Evolutionary conservation across 2,888 invertebrate genomes (phyloP), one percentile per base, ranked within the genome.

Genomic region (Crepidodera aurea): DNA sequence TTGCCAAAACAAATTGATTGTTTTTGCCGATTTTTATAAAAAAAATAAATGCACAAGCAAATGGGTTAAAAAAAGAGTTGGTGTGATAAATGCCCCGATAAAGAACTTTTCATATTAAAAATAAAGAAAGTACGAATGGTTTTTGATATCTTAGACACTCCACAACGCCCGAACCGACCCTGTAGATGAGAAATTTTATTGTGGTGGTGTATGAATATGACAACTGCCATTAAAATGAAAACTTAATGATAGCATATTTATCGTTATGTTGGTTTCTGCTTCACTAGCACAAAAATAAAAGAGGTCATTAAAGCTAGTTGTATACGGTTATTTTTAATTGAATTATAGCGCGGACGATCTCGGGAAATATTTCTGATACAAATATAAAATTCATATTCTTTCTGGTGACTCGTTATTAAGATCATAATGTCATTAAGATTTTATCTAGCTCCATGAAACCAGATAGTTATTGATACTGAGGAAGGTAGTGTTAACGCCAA

Each of bases 171-270:
- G 22, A 40, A 40, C 1, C 40, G 40, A 10, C 18, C 40, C 40
- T 40, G 40, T 3, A 4, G 1, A 1, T 5, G 8, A 40, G 16
- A 19, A 39, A 39, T 25, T 48, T 56, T 48, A 51, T 56, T 32
- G 65, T 62, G 66, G 67, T 69, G 65, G 50, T 65, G 65, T 63
- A 55, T 59, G 58, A 59, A 69, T 67, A 69, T 67, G 67, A 68
- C 66, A 65, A 60, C 57, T 50, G 50, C 55, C 67, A 69, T 68
- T 70, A 70, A 70, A 68, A 68, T 58, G 60, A 65, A 65, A 68
- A 65, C 65, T 69, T 70, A 68, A 68, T 67, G 65, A 57, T 64
- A 57, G 60, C 51, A 15, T 60, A 67, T 64, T 64, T 62, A 62
- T 64, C 64, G 66, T 67, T 59, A 59, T 62, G 60, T 46, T 60